Conservation (phyloP, 2,797 vertebrate species). For the Lagorchestes hirsutus region DNA sequence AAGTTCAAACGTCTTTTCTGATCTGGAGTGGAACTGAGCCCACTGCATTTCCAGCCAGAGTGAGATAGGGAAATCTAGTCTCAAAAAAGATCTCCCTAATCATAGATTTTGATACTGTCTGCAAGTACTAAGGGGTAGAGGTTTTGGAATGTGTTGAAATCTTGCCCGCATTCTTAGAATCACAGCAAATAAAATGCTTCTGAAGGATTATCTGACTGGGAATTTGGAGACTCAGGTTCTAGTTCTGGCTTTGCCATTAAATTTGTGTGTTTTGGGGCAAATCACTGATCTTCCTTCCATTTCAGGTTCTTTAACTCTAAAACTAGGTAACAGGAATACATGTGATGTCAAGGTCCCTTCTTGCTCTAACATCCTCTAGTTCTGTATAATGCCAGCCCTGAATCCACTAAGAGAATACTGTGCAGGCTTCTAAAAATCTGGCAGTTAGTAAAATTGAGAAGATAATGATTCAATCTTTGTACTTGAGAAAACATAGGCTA, state of each 20-base stretch:
- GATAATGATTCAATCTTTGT: constrained; percentile 31
- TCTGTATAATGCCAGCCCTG: not conserved
- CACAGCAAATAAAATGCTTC: constrained; percentile 3
- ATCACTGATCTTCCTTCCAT: constrained; percentile 25
- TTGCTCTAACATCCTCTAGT: constrained; percentile 32
- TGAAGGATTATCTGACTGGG: constrained; percentile 1
- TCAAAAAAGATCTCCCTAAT: not conserved
- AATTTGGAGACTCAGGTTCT: not conserved
- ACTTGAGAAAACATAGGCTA: constrained; percentile 34
- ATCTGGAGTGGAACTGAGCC: not conserved
- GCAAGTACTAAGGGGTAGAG: not conserved
- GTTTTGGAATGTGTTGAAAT: not conserved
- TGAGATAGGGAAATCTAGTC: not conserved
- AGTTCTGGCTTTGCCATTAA: not conserved
- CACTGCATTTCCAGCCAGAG: not conserved
- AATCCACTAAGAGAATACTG: not conserved
- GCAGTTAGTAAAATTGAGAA: constrained; percentile 28
- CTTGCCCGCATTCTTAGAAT: constrained; percentile 8
- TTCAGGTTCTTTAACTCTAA: not conserved
- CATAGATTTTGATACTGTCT: not conserved
- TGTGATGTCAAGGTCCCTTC: constrained; percentile 34
- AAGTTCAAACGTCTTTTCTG: not conserved
- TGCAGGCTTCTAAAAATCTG: not conserved
- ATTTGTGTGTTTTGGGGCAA: not conserved
- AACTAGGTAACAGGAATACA: not conserved